A percentile compares a stretch with the other conserved stretches of the same genome.
Evolutionary conservation across 1,140 invertebrate genomes (phyloP).

Genomic region (Berghia stephanieae): DNA sequence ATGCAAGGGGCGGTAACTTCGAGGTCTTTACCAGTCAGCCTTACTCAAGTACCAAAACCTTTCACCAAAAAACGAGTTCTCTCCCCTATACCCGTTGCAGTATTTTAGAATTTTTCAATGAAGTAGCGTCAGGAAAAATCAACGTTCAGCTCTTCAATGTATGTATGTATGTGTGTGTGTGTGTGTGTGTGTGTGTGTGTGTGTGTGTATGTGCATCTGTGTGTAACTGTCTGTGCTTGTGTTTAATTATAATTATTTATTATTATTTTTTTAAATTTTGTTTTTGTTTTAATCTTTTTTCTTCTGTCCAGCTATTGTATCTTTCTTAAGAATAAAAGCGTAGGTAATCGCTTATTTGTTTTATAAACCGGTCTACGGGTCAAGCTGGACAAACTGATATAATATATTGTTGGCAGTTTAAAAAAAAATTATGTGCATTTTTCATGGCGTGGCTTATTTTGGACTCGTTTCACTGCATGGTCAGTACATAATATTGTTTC

Average conservation of each 20-base stretch:
- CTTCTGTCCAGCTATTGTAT: too few relatives aligned
- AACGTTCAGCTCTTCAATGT: neutral
- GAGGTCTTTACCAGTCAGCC: neutral
- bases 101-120: too few relatives aligned
- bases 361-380: too few relatives aligned
- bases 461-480: too few relatives aligned
- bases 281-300: neutral
- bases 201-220: conserved; percentile 15
- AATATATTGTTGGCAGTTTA: too few relatives aligned
- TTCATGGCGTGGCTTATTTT: too few relatives aligned
- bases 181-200: conserved; percentile 17
- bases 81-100: neutral
- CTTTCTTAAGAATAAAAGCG: too few relatives aligned
- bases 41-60: neutral
- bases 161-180: conserved; percentile 13
- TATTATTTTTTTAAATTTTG: neutral
- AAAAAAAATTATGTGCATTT: too few relatives aligned
- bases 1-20: neutral
- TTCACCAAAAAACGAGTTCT: neutral
- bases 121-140: too few relatives aligned
- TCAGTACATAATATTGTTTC: too few relatives aligned
- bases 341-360: too few relatives aligned
- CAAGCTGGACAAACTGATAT: too few relatives aligned
- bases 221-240: neutral
- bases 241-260: neutral